Base-by-base conservation (phyloP, 2,113 vertebrate species). In the Sapayoa aenigma region DNA sequence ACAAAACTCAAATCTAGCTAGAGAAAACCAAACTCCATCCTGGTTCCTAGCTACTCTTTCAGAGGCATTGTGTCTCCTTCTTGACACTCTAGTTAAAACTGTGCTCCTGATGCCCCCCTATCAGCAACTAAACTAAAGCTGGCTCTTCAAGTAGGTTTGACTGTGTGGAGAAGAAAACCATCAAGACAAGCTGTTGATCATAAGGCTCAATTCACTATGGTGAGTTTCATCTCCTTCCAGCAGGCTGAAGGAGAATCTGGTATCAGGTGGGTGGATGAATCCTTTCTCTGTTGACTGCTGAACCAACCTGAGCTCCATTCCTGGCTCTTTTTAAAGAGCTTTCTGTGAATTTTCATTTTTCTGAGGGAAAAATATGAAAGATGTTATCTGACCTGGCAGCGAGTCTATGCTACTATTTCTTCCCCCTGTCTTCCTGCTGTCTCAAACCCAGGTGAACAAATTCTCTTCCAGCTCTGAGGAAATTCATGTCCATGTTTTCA, bases 191-290 rank as follows among this genome's bases (percentile, higher is more conserved):
- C 47, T 72, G 55, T 21, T 69, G 41, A 73, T 89, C 37, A 37
- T 1, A 55, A 16, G 18, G 11, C 27, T 90, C 3, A 15, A 24
- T 83, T 72, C 19, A 42, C 21, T 19, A 17, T 0, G 1, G 33
- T 27, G 39, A 42, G 19, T 1, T 93, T 59, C 35, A n/a, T 50
- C 59, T 84, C 47, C 42, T 78, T 69, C 55, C 8, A 42, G 31
- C 15, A 59, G 42, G 56, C 62, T 82, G 85, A 62, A 74, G 66
- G 30, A 72, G 14, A 21, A 85, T 72, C 33, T 78, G 47, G 2
- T 65, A 55, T 23, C 35, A 19, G 47, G 16, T 73, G 44, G 31
- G 72, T 52, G 44, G 33, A 47, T n/a, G 39, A 65, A 39, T 25
- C 7, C 28, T 62, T 84, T 35, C 15, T 82, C 16, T 44, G 63